Base-by-base conservation (phyloP, 2,888 invertebrate species). In the Orthosia gracilis region DNA sequence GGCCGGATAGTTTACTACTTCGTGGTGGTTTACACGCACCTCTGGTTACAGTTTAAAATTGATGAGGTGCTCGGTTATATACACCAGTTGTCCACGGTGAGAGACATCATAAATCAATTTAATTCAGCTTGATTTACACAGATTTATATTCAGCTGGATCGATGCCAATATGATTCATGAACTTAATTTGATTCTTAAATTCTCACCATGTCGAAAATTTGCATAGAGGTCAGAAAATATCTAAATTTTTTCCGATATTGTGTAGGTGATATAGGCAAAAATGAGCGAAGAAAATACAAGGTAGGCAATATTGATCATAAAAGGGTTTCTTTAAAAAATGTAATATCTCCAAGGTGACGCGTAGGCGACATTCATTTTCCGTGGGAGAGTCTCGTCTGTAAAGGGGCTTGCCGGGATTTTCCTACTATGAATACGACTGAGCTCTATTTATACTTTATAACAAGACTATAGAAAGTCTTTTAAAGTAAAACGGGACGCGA, bases 391-490 rank as follows among this genome's bases (percentile, higher is more conserved):
- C 87, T 87, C 83, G 80, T 69, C 78, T 83, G 80, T 84, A 78
- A 76, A 85, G 84, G 67, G 84, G 86, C 83, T 89, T 87, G 85
- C 76, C 83, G 81, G 83, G 86, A 87, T 86, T 90, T 88, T 70
- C 82, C 76, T 86, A 79, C 82, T 77, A 81, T 86, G 87, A 89
- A 87, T 86, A 89, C 83, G 76, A 82, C 76, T 83, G 68, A 82
- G 73, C 80, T 85, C 83, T 85, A 86, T 88, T 89, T 88, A 88
- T 88, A 87, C 85, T 89, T 89, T 86, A 84, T 87, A 86, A 86
- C 85, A 87, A 89, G 87, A 85, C 83, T 83, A 82, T 76, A 76
- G 68, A 78, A 84, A 87, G 83, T 86, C 80, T 85, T 89, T 88
- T 85, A 83, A 88, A 88, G 85, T 87, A 84, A 78, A 77, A 68